Evolutionary conservation across 2,113 vertebrate species (phyloP), one percentile per base, ranked within the genome.

Genomic region (Piaya cayana): DNA sequence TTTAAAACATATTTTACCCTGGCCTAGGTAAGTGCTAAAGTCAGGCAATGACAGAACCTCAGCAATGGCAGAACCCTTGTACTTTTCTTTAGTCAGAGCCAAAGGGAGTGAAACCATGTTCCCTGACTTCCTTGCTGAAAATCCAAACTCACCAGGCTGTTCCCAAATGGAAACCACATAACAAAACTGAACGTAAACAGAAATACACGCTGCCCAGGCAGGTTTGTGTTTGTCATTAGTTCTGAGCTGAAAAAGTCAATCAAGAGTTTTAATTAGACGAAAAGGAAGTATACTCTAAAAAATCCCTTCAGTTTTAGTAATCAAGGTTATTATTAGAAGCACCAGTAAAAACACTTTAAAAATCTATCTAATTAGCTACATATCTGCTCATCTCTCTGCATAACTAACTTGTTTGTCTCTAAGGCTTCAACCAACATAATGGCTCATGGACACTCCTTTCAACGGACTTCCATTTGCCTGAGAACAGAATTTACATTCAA

Each of bases 311-410:
- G 76, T 93, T 96, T 86, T 83, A 88, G 69, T 71, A 95, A 90
- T 88, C 92, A 93, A 68, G 60, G 64, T 88, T 94, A 94, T 95
- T 93, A 91, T 95, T 97, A 95, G 95, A 95, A 95, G 82, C 85
- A 91, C 55, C 39, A 69, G 68, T 75, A 86, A 94, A 91, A 92
- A 91, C 60, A 82, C n/a, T 84, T 94, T 21, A 43, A 88, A 82
- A 93, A 86, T 83, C 50, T 59, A 55, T 92, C 19, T 78, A 93
- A 96, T 91, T 90, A 94, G 82, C 56, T 75, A 27, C 36, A 1
- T 96, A 95, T 95, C 94, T 96, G 39, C 75, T 77, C 75, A 90
- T 92, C 92, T 94, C 29, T 49, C 32, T 86, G 52, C 76, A 70
- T 50, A 92, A 47, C 85, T 92, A 79, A 59, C 87, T 94, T 90